Percentiles rank a stretch among this genome's conserved stretches.
phyloP scores from a whole-genome alignment of 1,140 invertebrate genomes.

The Pseudoatta argentina region DNA sequence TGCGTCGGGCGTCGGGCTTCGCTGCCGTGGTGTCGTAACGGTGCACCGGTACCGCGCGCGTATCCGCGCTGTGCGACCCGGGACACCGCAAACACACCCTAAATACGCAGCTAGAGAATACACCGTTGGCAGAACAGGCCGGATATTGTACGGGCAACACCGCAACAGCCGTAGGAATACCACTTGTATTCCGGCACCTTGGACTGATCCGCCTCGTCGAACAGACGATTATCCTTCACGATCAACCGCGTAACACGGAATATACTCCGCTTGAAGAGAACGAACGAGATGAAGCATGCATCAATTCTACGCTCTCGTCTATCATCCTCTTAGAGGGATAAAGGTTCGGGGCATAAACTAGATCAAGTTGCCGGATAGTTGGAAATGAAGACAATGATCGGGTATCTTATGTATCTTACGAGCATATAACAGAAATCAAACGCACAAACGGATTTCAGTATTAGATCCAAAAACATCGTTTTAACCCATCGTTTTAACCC shows the following conservation, averaged over 20 bases:
- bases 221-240: conserved; percentile 38
- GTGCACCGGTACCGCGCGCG: conserved; percentile 25
- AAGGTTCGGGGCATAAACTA: conserved; percentile 10
- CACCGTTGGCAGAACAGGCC: neutral
- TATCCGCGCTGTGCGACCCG: conserved; percentile 8
- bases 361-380: conserved; percentile 3
- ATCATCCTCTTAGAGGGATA: conserved; percentile 46
- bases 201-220: conserved; percentile 20
- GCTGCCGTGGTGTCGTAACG: conserved; percentile 38
- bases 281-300: conserved; percentile 20
- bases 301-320: neutral
- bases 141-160: conserved; percentile 61
- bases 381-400: neutral
- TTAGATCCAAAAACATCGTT: neutral
- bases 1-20: conserved; percentile 61
- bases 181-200: conserved; percentile 41
- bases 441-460: neutral
- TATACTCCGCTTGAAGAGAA: neutral
- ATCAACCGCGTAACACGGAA: conserved; percentile 26
- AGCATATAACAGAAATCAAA: neutral
- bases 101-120: conserved; percentile 59
- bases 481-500: neutral
- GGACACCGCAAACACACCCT: conserved; percentile 65
- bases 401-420: neutral
- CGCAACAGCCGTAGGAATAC: conserved; percentile 48